Conservation (phyloP, 2,888 invertebrate species). For the Amiota mariae region DNA sequence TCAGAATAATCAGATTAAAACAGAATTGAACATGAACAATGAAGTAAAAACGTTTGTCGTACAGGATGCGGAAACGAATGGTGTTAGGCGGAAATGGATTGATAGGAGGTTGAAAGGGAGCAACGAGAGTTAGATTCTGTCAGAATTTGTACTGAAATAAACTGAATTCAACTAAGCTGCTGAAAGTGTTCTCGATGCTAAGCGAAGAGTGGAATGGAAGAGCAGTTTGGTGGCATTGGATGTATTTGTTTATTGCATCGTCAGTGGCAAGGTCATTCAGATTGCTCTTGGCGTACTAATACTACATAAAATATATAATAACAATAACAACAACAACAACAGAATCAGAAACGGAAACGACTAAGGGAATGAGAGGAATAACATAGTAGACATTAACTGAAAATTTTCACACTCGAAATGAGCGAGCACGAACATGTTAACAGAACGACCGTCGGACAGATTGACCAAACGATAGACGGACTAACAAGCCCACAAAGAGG, state of each 20-base stretch:
- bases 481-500: background rate
- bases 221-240: background rate
- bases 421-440: conserved; percentile 54
- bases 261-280: conserved; percentile 18
- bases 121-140: background rate
- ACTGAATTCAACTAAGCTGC: conserved; percentile 1
- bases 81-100: background rate
- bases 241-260: background rate
- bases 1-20: background rate
- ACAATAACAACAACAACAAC: background rate
- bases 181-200: background rate
- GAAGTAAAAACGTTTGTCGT: background rate
- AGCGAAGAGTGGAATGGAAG: background rate
- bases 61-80: background rate
- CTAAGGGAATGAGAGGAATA: background rate
- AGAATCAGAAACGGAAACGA: background rate
- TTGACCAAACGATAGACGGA: background rate
- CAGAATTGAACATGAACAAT: background rate
- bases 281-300: background rate
- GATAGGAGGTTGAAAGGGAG: background rate
- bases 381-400: conserved; percentile 41
- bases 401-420: conserved; percentile 67
- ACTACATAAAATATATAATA: too few relatives aligned
- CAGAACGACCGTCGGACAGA: conserved; percentile 30
- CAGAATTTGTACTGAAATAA: background rate